Conservation (phyloP, 2,113 vertebrate genomes). For the Chloebia gouldiae region DNA sequence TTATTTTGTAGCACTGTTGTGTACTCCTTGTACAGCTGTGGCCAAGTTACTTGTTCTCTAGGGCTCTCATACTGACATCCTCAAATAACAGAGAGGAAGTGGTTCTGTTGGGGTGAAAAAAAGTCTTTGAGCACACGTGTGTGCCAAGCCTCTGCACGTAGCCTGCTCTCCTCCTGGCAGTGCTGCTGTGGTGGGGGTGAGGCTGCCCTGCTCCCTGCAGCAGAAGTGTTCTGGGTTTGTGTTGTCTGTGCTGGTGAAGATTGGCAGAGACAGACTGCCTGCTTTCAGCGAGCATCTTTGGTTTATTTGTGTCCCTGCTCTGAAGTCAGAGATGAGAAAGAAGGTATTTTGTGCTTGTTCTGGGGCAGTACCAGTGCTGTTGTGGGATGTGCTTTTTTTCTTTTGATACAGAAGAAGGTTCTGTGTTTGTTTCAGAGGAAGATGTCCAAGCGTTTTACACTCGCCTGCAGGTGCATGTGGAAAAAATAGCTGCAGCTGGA, state of each 20-base stretch:
- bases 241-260: not conserved
- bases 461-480: fast-evolving
- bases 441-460: not conserved
- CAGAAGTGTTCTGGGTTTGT: not conserved
- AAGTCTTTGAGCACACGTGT: not conserved
- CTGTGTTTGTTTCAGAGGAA: not conserved
- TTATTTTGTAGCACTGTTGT: not conserved
- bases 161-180: not conserved
- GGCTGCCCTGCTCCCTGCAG: not conserved
- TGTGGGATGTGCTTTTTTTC: not conserved
- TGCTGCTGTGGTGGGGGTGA: not conserved
- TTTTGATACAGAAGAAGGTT: not conserved
- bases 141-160: fast-evolving
- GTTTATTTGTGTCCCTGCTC: not conserved
- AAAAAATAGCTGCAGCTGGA: not conserved
- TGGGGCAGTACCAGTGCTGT: not conserved
- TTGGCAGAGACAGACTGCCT: not conserved
- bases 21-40: not conserved
- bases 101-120: not conserved
- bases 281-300: not conserved
- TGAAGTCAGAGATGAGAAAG: not conserved
- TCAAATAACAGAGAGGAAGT: not conserved
- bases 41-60: not conserved
- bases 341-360: not conserved
- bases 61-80: not conserved